These are phyloP conservation scores for Hetaerina titia DNA, from an alignment of 2,888 invertebrate species.

Conservation along the genomic window DNA sequence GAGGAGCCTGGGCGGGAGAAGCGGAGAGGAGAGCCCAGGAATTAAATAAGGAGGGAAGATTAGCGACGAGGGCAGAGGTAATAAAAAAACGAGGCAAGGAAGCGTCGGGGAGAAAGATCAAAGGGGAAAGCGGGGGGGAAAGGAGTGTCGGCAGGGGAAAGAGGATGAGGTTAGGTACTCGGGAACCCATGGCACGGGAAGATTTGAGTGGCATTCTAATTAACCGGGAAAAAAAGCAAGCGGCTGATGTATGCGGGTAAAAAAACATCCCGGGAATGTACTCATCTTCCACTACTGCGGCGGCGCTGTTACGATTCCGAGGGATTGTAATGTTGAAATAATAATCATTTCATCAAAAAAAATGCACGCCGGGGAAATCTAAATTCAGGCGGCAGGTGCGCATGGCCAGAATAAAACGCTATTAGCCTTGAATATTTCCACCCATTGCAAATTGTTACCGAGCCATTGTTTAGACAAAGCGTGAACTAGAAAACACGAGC, in stretches of 20 bases:
- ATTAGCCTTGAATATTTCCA: too few relatives aligned
- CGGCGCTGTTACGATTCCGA: too few relatives aligned
- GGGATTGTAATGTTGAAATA: too few relatives aligned
- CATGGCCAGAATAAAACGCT: too few relatives aligned
- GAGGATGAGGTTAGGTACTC: not conserved
- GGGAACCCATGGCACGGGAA: not conserved
- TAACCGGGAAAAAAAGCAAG: conserved; percentile 16
- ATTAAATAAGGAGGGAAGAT: conserved; percentile 9
- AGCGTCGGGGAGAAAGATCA: not conserved
- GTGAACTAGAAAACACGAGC: too few relatives aligned
- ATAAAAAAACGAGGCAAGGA: not conserved
- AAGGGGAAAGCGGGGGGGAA: not conserved
- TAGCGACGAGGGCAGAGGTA: not conserved
- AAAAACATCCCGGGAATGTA: not conserved
- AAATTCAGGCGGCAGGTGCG: too few relatives aligned
- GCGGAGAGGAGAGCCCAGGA: not conserved
- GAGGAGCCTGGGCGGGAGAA: not conserved
- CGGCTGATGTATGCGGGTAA: not conserved
- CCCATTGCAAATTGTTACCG: too few relatives aligned
- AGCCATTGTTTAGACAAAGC: too few relatives aligned
- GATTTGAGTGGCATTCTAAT: conserved; percentile 37
- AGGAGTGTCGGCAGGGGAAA: not conserved
- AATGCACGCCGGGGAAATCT: too few relatives aligned
- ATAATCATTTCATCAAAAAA: too few relatives aligned
- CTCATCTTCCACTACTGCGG: not conserved